These are phyloP conservation scores for Leuciscus waleckii DNA, from an alignment of 2,797 vertebrate genomes.

Conservation along the genomic window DNA sequence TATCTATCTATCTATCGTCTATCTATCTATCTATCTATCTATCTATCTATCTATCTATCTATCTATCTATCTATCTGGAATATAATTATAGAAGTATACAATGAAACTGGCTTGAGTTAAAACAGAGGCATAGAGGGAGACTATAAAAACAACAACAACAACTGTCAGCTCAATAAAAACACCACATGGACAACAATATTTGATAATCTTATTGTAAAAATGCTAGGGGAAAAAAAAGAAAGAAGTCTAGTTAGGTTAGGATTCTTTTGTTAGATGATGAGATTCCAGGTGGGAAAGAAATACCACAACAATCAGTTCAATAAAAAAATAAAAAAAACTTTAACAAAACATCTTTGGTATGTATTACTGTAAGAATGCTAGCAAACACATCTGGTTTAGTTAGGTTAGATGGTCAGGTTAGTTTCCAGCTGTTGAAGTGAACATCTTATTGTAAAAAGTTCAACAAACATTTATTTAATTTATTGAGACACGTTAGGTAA, in stretches of 20 bases:
- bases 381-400: not conserved
- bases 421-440: not conserved
- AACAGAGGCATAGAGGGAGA: not conserved
- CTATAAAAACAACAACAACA: not conserved
- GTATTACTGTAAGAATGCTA: not conserved
- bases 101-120: not conserved
- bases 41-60: not conserved
- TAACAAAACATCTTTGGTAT: not conserved
- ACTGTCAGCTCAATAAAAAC: not conserved
- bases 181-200: not conserved
- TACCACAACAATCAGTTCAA: not conserved
- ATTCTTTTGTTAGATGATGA: not conserved
- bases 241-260: not conserved
- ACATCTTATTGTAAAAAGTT: not conserved
- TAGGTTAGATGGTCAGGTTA: not conserved
- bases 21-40: too few species aligned
- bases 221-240: not conserved
- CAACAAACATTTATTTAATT: not conserved
- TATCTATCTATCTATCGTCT: too few species aligned
- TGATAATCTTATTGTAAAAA: not conserved
- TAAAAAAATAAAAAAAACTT: not conserved
- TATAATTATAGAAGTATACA: too few species aligned
- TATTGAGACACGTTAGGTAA: not conserved
- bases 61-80: not conserved
- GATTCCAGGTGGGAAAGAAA: not conserved